Evolutionary conservation across 2,797 vertebrate genomes (phyloP).

Genomic region (Anabacerthia variegaticeps): DNA sequence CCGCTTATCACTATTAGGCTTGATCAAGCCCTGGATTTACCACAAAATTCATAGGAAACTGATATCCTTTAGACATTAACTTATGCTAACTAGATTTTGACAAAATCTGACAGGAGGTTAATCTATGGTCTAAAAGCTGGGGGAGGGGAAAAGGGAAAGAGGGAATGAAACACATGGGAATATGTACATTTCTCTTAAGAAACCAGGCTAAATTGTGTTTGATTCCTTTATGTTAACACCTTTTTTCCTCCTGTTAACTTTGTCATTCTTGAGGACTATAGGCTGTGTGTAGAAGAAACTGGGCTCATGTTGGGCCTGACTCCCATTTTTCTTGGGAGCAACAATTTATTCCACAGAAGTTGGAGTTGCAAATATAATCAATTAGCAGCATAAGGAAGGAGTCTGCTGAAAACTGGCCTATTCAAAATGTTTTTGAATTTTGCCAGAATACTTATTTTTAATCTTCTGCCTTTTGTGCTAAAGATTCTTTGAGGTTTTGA

Average conservation of each 20-base stretch:
- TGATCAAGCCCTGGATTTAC: background rate
- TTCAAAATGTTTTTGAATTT: background rate
- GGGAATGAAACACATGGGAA: background rate
- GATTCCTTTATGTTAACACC: background rate
- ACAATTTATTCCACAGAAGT: rapidly evolving
- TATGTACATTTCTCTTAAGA: background rate
- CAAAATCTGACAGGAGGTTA: background rate
- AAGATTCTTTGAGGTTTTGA: background rate
- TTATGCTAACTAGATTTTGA: background rate
- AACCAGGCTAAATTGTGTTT: background rate
- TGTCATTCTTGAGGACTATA: background rate
- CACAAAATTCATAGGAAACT: background rate
- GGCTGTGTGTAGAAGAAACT: background rate
- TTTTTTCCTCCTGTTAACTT: background rate
- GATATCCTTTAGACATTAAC: background rate
- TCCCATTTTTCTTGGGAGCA: background rate
- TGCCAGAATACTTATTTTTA: background rate
- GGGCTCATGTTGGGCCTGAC: background rate
- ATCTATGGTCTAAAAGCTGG: background rate
- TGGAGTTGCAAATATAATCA: background rate
- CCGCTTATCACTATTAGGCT: background rate
- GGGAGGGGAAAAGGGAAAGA: background rate
- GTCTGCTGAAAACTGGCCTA: background rate
- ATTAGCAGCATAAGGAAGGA: background rate
- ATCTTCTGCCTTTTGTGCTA: background rate